Evolutionary conservation across 2,113 vertebrate species (phyloP).

Genomic region (Antidorcas marsupialis): DNA sequence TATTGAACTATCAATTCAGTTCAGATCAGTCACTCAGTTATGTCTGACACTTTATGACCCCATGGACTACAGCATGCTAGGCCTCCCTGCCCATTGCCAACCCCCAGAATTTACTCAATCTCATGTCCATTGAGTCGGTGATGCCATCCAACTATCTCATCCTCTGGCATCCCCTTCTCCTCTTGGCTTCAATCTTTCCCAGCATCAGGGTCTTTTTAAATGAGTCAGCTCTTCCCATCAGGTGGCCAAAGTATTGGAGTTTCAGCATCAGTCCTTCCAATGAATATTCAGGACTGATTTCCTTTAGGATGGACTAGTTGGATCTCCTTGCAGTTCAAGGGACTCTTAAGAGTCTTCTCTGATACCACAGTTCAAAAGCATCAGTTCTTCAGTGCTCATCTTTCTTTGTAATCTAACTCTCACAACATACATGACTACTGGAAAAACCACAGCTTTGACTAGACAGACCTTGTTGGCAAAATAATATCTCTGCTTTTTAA

Average conservation of each 20-base stretch:
- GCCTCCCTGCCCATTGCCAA: not conserved
- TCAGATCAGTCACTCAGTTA: not conserved
- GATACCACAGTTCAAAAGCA: not conserved
- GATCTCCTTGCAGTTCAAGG: not conserved
- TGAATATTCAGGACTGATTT: not conserved
- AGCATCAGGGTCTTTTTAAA: not conserved
- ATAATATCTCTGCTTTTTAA: not conserved
- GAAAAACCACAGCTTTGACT: not conserved
- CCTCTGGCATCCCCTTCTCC: not conserved
- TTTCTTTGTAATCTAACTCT: not conserved
- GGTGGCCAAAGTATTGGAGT: not conserved
- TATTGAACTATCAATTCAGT: not conserved
- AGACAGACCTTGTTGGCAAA: not conserved
- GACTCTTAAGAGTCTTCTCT: not conserved
- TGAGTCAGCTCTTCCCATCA: not conserved
- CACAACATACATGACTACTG: not conserved
- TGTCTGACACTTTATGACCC: not conserved
- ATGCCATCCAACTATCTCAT: not conserved
- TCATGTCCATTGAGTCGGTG: not conserved
- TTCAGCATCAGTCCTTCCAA: not conserved
- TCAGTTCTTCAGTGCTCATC: not conserved
- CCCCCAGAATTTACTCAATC: not conserved
- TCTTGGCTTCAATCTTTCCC: not conserved
- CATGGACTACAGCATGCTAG: not conserved
- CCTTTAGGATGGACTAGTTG: not conserved